Percentiles rank a stretch among this genome's conserved stretches.
These are phyloP conservation scores for Melieria omissa DNA, from an alignment of 2,888 invertebrate species.

Conservation along the genomic window DNA sequence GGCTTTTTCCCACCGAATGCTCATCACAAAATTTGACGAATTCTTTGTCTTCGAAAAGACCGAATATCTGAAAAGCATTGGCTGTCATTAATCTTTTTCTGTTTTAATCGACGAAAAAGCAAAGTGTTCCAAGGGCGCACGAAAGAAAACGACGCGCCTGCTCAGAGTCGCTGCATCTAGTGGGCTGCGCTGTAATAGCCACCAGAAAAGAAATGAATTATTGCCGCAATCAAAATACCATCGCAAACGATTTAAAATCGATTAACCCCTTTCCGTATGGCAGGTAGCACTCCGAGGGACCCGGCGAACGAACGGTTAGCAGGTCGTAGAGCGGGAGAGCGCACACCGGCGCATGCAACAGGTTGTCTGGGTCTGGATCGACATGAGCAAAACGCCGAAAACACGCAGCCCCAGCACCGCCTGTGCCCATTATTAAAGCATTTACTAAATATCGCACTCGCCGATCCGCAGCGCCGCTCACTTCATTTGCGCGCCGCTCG, in stretches of 20 bases:
- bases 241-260: constrained; percentile 66
- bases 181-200: too few relatives aligned
- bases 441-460: constrained; percentile 30
- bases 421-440: constrained; percentile 32
- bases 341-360: constrained; percentile 17
- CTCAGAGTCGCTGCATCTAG: too few relatives aligned
- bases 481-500: background rate
- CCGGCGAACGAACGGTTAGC: background rate
- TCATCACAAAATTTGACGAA: too few relatives aligned
- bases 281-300: constrained; percentile 6
- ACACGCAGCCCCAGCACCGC: constrained; percentile 1
- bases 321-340: background rate
- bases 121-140: too few relatives aligned
- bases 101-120: too few relatives aligned
- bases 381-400: constrained; percentile 4
- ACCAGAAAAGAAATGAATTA: constrained; percentile 47
- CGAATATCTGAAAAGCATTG: too few relatives aligned
- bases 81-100: too few relatives aligned
- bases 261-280: constrained; percentile 61
- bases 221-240: constrained; percentile 60
- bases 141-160: too few relatives aligned
- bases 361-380: background rate
- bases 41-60: too few relatives aligned
- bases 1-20: too few relatives aligned
- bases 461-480: constrained; percentile 23